Evolutionary conservation across 1,140 invertebrate genomes (phyloP).

Genomic region (Argopecten irradians): DNA sequence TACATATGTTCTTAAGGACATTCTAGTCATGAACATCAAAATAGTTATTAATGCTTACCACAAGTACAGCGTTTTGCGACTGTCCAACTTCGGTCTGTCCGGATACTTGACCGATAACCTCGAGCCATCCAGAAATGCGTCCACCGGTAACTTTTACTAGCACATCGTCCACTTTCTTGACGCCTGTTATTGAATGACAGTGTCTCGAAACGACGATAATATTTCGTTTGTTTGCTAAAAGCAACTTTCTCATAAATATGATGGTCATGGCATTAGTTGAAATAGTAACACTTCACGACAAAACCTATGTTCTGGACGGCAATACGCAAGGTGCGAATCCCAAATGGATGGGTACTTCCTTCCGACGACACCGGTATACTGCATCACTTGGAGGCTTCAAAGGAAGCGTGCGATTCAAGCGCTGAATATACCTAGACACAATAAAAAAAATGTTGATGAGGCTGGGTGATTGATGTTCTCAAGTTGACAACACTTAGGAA

Average conservation of each 20-base stretch:
- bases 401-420: not conserved
- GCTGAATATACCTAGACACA: not conserved
- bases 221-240: not conserved
- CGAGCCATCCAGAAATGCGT: not conserved
- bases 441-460: slow-evolving; percentile 1
- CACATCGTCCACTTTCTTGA: not conserved
- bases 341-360: too few species aligned
- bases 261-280: not conserved
- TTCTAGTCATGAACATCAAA: too few species aligned
- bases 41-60: not conserved
- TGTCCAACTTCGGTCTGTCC: not conserved
- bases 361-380: not conserved
- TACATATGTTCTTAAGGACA: too few species aligned
- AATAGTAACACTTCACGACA: not conserved
- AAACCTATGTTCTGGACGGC: too few species aligned
- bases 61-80: not conserved
- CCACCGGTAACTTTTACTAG: not conserved
- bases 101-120: not conserved
- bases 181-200: not conserved
- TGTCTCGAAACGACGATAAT: not conserved
- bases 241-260: not conserved
- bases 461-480: not conserved
- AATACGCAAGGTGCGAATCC: too few species aligned
- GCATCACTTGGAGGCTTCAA: not conserved
- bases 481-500: not conserved